Evolutionary conservation across 2,113 vertebrate species (phyloP).

Genomic region (Chloroceryle aenea): DNA sequence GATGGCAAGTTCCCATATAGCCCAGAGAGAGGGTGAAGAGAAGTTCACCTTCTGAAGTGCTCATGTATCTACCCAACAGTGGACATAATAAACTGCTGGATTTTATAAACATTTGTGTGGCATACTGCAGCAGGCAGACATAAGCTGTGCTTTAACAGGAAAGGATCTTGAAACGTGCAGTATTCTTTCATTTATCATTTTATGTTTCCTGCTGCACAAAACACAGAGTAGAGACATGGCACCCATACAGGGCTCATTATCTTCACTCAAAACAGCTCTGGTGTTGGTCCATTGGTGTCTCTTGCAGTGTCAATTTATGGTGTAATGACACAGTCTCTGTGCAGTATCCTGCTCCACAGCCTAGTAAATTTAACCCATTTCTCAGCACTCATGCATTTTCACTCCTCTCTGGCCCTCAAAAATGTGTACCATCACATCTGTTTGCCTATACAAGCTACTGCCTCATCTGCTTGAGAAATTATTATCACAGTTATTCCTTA

Average conservation of each 20-base stretch:
- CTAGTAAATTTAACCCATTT: background rate
- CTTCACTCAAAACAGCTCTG: background rate
- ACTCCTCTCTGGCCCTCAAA: background rate
- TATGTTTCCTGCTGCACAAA: background rate
- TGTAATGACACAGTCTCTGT: background rate
- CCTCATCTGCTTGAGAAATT: background rate
- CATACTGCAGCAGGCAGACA: background rate
- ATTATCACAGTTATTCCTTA: background rate
- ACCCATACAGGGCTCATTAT: background rate
- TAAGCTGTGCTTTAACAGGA: background rate
- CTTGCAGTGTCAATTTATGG: background rate
- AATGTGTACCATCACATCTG: background rate
- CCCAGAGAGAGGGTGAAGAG: background rate
- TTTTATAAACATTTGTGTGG: background rate
- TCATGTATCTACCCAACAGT: background rate
- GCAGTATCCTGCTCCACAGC: background rate
- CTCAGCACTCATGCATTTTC: background rate
- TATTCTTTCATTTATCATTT: background rate
- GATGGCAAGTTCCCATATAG: background rate
- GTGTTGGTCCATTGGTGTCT: background rate
- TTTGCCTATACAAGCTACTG: background rate
- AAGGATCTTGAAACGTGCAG: background rate
- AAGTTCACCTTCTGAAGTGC: background rate
- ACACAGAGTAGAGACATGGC: background rate
- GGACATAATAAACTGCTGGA: background rate